phyloP scores from a whole-genome alignment of 2,113 vertebrate genomes.

The Delphinapterus leucas region DNA sequence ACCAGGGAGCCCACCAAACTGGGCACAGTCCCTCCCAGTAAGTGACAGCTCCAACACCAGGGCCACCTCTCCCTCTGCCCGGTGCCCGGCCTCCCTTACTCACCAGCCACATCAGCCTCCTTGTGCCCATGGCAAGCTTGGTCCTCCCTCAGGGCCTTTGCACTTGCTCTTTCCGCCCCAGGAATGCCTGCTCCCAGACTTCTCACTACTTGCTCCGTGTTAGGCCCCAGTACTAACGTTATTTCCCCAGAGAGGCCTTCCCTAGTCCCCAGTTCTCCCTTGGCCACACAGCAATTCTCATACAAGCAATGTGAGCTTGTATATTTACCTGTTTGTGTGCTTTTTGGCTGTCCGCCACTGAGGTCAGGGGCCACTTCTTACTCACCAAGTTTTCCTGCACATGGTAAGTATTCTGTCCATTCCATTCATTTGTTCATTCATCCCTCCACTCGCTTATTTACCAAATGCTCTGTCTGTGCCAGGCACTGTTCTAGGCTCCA shows the following conservation, averaged over 20 bases:
- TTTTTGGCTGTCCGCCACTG: background rate
- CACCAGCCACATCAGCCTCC: background rate
- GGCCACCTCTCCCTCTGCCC: background rate
- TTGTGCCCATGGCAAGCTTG: background rate
- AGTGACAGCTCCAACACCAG: background rate
- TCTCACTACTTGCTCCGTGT: background rate
- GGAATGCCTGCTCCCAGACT: background rate
- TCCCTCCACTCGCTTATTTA: background rate
- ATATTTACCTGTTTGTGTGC: background rate
- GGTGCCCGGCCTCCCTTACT: background rate
- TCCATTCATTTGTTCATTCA: background rate
- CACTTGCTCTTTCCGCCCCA: no score
- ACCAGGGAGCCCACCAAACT: background rate
- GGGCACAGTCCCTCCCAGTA: background rate
- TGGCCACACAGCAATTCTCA: background rate
- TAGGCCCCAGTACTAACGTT: background rate
- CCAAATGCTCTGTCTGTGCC: background rate
- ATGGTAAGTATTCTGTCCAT: background rate
- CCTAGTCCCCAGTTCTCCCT: background rate
- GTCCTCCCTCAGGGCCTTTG: background rate
- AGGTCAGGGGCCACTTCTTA: background rate
- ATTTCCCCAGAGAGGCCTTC: background rate
- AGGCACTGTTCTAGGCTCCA: background rate
- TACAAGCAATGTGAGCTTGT: background rate
- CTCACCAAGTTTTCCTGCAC: background rate